phyloP scores from a whole-genome alignment of 2,888 invertebrate species.

The Papilio demoleus region DNA sequence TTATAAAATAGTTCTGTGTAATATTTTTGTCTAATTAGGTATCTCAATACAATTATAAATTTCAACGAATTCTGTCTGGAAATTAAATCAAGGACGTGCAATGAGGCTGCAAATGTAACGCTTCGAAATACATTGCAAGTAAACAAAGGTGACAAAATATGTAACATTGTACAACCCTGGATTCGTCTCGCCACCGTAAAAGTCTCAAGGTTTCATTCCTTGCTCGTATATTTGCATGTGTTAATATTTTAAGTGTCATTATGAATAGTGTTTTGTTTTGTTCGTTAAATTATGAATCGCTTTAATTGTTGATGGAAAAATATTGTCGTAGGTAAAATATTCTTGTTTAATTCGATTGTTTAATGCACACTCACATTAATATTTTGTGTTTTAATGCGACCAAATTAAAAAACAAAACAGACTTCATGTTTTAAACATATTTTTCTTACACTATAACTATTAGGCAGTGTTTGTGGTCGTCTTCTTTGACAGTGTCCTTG shows the following conservation, averaged over 20 bases:
- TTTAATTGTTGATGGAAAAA: constrained; percentile 24
- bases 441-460: too few species aligned
- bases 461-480: too few species aligned
- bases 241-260: constrained; percentile 35
- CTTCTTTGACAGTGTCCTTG: too few species aligned
- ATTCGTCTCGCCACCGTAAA: constrained; percentile 33
- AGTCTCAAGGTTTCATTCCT: constrained; percentile 38
- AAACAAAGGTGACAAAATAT: constrained; percentile 11
- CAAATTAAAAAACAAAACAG: background rate
- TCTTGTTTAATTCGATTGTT: background rate
- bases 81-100: constrained; percentile 13
- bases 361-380: background rate
- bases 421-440: too few species aligned
- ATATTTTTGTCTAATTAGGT: constrained; percentile 1
- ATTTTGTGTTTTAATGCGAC: too few species aligned
- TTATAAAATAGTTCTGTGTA: background rate
- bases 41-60: background rate
- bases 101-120: constrained; percentile 4
- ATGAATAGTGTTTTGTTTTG: constrained; percentile 33
- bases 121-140: background rate
- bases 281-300: constrained; percentile 21
- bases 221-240: constrained; percentile 36
- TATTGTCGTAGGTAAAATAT: background rate
- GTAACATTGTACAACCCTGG: constrained; percentile 33
- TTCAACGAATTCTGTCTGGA: background rate